Evolutionary conservation across 2,113 vertebrate genomes (phyloP), one percentile per base, ranked within the genome.

Genomic region (Pagrus major): DNA sequence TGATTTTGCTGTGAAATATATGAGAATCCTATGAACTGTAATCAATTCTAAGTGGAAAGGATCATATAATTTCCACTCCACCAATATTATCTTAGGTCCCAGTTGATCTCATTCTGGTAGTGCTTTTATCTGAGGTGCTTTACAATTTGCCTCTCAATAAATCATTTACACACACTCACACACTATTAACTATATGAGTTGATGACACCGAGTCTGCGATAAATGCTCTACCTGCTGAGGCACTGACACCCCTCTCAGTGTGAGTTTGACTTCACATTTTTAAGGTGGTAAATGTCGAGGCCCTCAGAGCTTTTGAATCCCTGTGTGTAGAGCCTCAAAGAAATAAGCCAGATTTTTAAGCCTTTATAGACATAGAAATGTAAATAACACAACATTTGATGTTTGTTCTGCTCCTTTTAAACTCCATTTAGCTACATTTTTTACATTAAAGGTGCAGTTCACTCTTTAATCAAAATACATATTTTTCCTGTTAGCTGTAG

Each of bases 111-210:
- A 78, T 60, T 56, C 29, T 20, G 39, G 25, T 51, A 2, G 39
- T 23, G 71, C 42, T 75, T 67, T 78, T 63, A 71, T 63, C 29
- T n/a, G 15, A 69, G 23, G 4, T 55, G 44, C 71, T 66, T 71
- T n/a, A 42, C 25, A 70, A 18, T 52, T 61, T 44, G 7, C 31
- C 20, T 68, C 25, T 14, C 4, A 42, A 8, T 71, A 21, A 65
- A 7, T 2, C 29, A 46, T 7, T 44, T 9, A 39, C 23, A 39
- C 15, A 39, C 39, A 14, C n/a, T 47, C 21, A 37, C 35, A 47
- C 39, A 31, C 64, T n/a, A n/a, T n/a, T n/a, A n/a, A n/a, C n/a
- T n/a, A n/a, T n/a, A n/a, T n/a, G n/a, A n/a, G n/a, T n/a, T n/a
- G n/a, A n/a, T n/a, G n/a, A n/a, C 20, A 56, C 12, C 4, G 44